Conservation (phyloP, 1,140 invertebrate genomes). For the Marisa cornuarietis region DNA sequence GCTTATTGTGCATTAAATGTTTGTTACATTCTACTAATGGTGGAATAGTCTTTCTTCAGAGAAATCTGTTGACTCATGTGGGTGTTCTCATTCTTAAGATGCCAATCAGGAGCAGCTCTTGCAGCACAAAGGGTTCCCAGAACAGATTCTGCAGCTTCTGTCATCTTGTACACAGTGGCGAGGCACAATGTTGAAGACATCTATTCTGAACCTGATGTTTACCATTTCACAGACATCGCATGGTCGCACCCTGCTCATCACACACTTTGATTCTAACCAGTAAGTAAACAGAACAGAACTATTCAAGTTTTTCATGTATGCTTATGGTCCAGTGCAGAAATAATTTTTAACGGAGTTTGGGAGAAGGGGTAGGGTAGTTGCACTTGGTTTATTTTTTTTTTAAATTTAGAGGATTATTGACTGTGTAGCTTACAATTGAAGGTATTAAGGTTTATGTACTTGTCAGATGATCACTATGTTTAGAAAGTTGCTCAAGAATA, state of each 20-base stretch:
- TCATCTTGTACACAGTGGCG: conserved; percentile 47
- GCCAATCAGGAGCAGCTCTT: conserved; percentile 49
- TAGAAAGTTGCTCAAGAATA: too few relatives aligned
- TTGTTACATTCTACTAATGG: not conserved
- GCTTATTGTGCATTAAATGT: not conserved
- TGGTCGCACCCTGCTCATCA: conserved; percentile 43
- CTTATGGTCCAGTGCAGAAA: too few relatives aligned
- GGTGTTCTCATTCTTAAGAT: conserved; percentile 38
- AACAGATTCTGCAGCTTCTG: conserved; percentile 40
- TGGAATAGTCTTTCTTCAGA: not conserved
- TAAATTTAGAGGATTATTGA: too few relatives aligned
- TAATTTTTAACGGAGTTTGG: too few relatives aligned
- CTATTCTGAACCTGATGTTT: conserved; percentile 45
- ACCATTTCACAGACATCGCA: conserved; percentile 47
- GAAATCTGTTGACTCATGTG: not conserved
- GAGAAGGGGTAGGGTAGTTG: too few relatives aligned
- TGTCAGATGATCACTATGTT: too few relatives aligned
- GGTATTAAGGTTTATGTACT: too few relatives aligned
- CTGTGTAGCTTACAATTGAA: too few relatives aligned
- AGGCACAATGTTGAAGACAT: conserved; percentile 39
- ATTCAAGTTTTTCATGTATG: too few relatives aligned
- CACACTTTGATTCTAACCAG: conserved; percentile 39
- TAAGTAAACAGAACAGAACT: too few relatives aligned
- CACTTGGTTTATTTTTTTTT: too few relatives aligned
- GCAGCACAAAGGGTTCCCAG: conserved; percentile 33